A percentile compares a stretch with the other conserved stretches of the same genome.
These are phyloP conservation scores for Aphidius ervi DNA, from an alignment of 1,140 invertebrate species.

Conservation along the genomic window DNA sequence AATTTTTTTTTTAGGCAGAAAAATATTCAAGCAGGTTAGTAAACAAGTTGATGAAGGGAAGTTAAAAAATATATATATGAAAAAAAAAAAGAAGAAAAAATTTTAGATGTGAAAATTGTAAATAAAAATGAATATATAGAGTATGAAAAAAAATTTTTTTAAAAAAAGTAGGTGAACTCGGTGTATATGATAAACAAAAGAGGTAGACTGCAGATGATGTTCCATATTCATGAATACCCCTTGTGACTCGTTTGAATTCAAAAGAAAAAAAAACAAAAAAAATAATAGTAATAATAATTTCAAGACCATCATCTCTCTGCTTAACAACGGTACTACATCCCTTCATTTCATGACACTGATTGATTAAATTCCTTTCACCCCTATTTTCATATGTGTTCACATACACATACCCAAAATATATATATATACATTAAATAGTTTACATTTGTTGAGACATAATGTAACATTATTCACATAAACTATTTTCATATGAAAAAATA, in stretches of 20 bases:
- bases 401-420: too few species aligned
- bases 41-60: not conserved
- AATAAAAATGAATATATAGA: constrained; percentile 2
- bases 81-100: not conserved
- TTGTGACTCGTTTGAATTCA: constrained; percentile 5
- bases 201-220: constrained; percentile 1
- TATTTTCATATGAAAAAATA: too few species aligned
- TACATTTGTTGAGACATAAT: too few species aligned
- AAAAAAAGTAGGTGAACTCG: constrained; percentile 15
- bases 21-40: not conserved
- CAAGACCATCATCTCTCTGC: constrained; percentile 7
- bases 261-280: not conserved
- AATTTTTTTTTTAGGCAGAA: not conserved
- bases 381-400: too few species aligned
- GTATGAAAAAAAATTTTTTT: constrained; percentile 11
- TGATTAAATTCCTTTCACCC: constrained; percentile 3
- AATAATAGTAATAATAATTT: constrained; percentile 19
- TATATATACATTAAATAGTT: too few species aligned
- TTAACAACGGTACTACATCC: constrained; percentile 4
- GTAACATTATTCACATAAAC: too few species aligned
- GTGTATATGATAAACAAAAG: constrained; percentile 5
- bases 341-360: not conserved
- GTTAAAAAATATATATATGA: not conserved
- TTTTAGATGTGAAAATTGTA: not conserved
- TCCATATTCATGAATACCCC: constrained; percentile 20